These are phyloP conservation scores for Anser cygnoides DNA, from an alignment of 2,113 vertebrate genomes.

Conservation along the genomic window DNA sequence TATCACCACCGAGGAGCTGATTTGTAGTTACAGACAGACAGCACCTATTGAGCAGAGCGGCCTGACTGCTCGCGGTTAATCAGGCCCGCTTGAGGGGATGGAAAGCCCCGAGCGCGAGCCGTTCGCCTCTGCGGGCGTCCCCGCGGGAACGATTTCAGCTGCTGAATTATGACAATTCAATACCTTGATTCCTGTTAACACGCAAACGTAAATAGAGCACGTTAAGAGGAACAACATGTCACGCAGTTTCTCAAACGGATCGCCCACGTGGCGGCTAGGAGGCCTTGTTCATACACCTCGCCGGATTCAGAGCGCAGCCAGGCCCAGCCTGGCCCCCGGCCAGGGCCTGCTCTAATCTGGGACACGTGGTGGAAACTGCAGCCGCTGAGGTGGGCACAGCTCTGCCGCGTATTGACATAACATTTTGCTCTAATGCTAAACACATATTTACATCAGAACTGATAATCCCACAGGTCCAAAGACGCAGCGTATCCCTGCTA, in stretches of 20 bases:
- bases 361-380: neutral
- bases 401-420: neutral
- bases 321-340: neutral
- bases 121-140: neutral
- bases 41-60: neutral
- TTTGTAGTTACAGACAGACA: neutral
- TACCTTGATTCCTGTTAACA: neutral
- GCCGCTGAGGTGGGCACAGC: neutral
- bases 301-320: neutral
- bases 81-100: neutral
- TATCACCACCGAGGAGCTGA: neutral
- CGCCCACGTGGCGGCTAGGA: neutral
- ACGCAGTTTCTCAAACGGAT: neutral
- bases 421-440: conserved; percentile 27
- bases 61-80: neutral
- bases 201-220: neutral
- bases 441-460: neutral
- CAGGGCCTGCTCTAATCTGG: neutral
- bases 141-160: neutral
- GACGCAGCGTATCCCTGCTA: neutral
- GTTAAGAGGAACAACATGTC: neutral
- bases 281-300: neutral
- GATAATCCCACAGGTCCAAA: neutral
- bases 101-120: neutral
- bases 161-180: neutral